A percentile compares a stretch with the other conserved stretches of the same genome.
Evolutionary conservation across 2,888 invertebrate species (phyloP).

Genomic region (Plemyria rubiginata): DNA sequence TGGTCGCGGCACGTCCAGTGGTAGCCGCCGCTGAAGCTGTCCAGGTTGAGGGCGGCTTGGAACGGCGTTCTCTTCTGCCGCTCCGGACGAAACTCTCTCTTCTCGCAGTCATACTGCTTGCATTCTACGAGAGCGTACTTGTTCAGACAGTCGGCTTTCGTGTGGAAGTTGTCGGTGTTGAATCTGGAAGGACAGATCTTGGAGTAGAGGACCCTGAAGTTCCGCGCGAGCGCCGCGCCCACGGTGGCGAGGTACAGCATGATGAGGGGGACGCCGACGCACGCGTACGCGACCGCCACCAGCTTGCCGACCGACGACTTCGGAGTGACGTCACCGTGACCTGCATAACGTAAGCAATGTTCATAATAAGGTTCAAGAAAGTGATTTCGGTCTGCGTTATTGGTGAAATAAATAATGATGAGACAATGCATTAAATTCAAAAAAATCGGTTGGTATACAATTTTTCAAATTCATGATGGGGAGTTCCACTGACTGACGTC

Average conservation of each 20-base stretch:
- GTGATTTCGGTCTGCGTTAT: too few relatives aligned
- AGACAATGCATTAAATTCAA: too few relatives aligned
- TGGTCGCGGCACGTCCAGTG: constrained; percentile 82
- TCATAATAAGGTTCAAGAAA: too few relatives aligned
- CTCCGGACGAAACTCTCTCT: constrained; percentile 51
- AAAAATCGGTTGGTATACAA: too few relatives aligned
- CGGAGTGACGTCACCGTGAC: constrained; percentile 93
- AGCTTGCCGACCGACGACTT: constrained; percentile 91
- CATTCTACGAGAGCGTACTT: constrained; percentile 51
- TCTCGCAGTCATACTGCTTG: constrained; percentile 55
- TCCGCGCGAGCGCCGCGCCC: constrained; percentile 93
- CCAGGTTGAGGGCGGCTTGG: constrained; percentile 74
- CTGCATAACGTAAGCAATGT: constrained; percentile 73
- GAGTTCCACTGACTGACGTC: too few relatives aligned
- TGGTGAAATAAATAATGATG: too few relatives aligned
- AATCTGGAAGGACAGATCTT: constrained; percentile 69
- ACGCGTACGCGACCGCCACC: constrained; percentile 93
- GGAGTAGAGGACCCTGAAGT: constrained; percentile 89
- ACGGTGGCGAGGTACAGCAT: constrained; percentile 94
- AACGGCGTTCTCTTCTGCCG: constrained; percentile 68
- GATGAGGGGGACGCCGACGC: constrained; percentile 94
- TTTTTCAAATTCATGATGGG: too few relatives aligned
- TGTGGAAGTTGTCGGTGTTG: constrained; percentile 53
- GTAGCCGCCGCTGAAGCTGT: constrained; percentile 67
- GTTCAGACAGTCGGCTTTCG: constrained; percentile 58